Percentiles rank a stretch among this genome's conserved stretches.
Evolutionary conservation across 2,797 vertebrate species (phyloP).

Genomic region (Notamacropus eugenii): DNA sequence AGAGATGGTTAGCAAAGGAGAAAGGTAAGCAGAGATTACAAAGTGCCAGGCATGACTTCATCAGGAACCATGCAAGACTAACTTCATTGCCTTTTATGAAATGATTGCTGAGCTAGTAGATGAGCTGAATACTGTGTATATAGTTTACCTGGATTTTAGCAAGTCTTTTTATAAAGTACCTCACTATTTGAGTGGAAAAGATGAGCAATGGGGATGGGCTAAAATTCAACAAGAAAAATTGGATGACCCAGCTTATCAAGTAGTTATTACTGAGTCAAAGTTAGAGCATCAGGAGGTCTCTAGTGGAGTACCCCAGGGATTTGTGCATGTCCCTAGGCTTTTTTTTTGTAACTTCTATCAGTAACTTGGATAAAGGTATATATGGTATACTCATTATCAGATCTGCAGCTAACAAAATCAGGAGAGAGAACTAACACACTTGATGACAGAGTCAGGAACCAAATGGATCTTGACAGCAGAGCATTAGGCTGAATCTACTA

Average conservation of each 20-base stretch:
- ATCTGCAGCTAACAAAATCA: not conserved
- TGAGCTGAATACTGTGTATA: not conserved
- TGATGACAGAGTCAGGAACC: not conserved
- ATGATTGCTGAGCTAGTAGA: not conserved
- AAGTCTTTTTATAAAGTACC: not conserved
- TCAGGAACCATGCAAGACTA: not conserved
- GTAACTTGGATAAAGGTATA: not conserved
- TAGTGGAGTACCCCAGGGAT: not conserved
- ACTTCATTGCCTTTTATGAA: not conserved
- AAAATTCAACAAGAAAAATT: not conserved
- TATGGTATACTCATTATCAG: not conserved
- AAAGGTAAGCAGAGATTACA: not conserved
- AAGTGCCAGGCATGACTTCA: not conserved
- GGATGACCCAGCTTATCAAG: not conserved
- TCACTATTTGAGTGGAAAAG: not conserved
- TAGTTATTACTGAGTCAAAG: not conserved
- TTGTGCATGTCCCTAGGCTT: not conserved
- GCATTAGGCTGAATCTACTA: not conserved
- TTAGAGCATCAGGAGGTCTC: not conserved
- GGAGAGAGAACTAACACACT: not conserved
- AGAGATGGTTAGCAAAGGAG: not conserved
- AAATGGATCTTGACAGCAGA: not conserved
- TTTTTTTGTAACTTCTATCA: not conserved
- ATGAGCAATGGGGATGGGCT: not conserved
- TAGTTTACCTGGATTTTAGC: not conserved